These are phyloP conservation scores for Amphiprion percula DNA, from an alignment of 2,113 vertebrate genomes.

Conservation along the genomic window DNA sequence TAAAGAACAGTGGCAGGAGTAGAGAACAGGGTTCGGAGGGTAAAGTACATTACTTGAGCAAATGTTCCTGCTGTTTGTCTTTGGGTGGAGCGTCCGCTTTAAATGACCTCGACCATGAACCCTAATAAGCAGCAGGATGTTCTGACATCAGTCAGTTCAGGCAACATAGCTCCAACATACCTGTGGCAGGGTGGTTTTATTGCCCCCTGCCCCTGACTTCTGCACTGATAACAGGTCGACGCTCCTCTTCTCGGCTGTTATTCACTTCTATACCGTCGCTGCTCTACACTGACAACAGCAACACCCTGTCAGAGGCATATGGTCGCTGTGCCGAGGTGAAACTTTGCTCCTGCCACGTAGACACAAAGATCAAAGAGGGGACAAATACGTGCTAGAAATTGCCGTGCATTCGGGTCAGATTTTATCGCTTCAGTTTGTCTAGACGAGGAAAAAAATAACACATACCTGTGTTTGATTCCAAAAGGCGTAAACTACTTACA, in stretches of 20 bases:
- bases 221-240: constrained; percentile 48
- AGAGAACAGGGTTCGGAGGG: too few relatives aligned
- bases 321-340: constrained; percentile 26
- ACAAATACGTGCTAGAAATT: background rate
- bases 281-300: background rate
- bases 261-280: constrained; percentile 2
- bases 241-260: constrained; percentile 6
- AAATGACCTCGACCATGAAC: constrained; percentile 11
- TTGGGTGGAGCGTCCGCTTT: background rate
- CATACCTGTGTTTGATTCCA: background rate
- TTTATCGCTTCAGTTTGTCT: background rate
- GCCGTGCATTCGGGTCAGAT: too few relatives aligned
- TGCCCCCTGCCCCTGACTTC: background rate
- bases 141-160: constrained; percentile 2
- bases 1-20: too few relatives aligned
- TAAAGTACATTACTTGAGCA: too few relatives aligned
- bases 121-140: constrained; percentile 5
- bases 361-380: constrained; percentile 9
- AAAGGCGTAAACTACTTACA: background rate
- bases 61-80: background rate
- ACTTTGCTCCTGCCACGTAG: constrained; percentile 18
- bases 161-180: background rate
- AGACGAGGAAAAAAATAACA: background rate
- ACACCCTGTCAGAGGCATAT: background rate
- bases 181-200: constrained; percentile 31